Evolutionary conservation across 2,113 vertebrate genomes (phyloP).

Genomic region (Stigmatopora nigra): DNA sequence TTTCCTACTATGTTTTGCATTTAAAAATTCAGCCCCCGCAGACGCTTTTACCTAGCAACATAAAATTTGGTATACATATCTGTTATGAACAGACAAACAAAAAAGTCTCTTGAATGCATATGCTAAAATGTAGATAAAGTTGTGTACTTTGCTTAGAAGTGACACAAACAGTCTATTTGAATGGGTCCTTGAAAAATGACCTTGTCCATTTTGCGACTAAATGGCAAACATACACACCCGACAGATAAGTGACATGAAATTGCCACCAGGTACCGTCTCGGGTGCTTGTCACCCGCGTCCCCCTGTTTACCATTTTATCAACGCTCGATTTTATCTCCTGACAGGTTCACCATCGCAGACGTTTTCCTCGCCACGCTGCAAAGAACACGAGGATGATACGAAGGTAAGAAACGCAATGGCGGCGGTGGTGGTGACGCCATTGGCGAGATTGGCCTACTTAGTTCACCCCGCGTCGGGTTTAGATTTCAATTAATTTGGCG

Average conservation of each 20-base stretch:
- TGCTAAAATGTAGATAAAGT: background rate
- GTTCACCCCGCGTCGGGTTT: constrained; percentile 67
- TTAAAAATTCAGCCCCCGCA: background rate
- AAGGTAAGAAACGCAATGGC: constrained; percentile 3
- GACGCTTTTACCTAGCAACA: background rate
- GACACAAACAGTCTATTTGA: background rate
- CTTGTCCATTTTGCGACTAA: background rate
- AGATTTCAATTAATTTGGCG: constrained; percentile 70
- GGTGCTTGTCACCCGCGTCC: background rate
- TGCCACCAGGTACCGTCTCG: background rate
- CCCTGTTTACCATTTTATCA: background rate
- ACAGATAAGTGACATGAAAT: background rate
- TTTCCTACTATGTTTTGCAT: background rate
- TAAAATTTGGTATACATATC: background rate
- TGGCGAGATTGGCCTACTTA: constrained; percentile 70
- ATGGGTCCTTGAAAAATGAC: background rate
- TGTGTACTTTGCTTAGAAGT: background rate
- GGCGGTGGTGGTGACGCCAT: constrained; percentile 71
- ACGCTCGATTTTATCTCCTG: background rate
- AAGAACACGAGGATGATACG: constrained; percentile 36
- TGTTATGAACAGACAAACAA: background rate
- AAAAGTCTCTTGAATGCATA: background rate
- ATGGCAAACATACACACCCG: background rate
- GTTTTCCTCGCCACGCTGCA: constrained; percentile 31
- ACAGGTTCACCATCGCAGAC: background rate